Base-by-base conservation (phyloP, 2,113 vertebrate species). In the Corynorhinus townsendii region DNA sequence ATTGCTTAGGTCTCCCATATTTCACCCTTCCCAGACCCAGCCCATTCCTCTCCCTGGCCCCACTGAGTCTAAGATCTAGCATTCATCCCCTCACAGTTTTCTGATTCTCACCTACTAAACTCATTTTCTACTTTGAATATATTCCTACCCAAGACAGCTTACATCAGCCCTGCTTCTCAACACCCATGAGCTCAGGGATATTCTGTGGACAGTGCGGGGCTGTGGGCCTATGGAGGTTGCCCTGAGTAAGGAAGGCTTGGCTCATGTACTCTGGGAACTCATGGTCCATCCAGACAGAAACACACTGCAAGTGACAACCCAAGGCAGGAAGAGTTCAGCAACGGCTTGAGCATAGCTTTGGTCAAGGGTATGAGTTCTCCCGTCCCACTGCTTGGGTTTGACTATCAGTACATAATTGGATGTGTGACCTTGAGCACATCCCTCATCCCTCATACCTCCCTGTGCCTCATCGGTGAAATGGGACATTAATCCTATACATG, bases 191-290 rank as follows among this genome's bases (percentile, higher is more conserved):
- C 11, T 4, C 7, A 6, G 66, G 33, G 62, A 64, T 3, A 11
- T 0, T 4, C 28, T 35, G 14, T 4, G 26, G 11, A 7, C 22
- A 33, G 0, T 11, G 9, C 10, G 2, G 66, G 0, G 5, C 69
- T 56, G 9, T 4, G 49, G 43, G n/a, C 28, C 33, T 4, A 0
- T 2, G 26, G 16, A 59, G 4, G 4, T 17, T 17, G 20, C 35
- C 7, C 14, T 10, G 16, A 28, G 47, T 3, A 14, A 14, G 33
- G 54, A 88, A 79, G 40, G 20, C 14, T n/a, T 35, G 7, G 77
- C 5, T 35, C 28, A 10, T 11, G 7, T 1, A 6, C 1, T 10
- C 35, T 40, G 10, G n/a, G 19, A 54, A 20, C 35, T 77, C n/a
- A 43, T 8, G 12, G 26, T 77, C 64, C 28, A 7, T 40, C 40